Conservation (phyloP, 2,888 invertebrate genomes). For the Ochropacha duplaris region DNA sequence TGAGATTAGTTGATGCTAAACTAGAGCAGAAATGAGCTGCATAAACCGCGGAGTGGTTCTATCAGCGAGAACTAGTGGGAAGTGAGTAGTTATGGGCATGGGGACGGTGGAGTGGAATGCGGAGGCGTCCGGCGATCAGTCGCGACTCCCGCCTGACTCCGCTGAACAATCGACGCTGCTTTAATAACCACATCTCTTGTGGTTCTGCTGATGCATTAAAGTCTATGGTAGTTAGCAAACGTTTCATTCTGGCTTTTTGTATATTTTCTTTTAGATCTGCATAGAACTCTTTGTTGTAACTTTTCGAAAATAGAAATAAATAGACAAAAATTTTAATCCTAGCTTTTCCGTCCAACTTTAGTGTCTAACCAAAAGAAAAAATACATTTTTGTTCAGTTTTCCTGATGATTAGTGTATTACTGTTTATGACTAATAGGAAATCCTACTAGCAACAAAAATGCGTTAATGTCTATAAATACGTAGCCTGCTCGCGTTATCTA, state of each 20-base stretch:
- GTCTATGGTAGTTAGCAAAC: no score
- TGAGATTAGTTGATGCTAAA: neutral
- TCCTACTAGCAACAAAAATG: neutral
- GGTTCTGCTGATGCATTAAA: neutral
- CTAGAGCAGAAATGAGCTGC: neutral
- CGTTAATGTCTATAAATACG: neutral
- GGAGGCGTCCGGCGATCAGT: conserved; percentile 50
- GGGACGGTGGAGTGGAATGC: conserved; percentile 58
- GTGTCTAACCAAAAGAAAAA: no score
- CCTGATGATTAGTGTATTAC: no score
- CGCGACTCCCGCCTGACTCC: conserved; percentile 24
- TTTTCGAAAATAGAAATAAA: no score
- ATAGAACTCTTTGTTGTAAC: no score
- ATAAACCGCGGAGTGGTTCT: neutral
- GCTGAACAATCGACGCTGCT: conserved; percentile 10
- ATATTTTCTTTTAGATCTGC: no score
- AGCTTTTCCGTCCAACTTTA: no score
- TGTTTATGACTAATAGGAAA: neutral
- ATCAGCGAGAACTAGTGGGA: conserved; percentile 33
- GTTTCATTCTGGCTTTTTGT: no score
- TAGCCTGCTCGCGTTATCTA: neutral
- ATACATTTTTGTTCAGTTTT: no score
- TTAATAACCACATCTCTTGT: conserved; percentile 6
- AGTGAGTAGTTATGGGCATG: conserved; percentile 41
- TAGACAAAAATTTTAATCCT: no score